phyloP scores from a whole-genome alignment of 1,140 invertebrate species.

The Drosophila parvula region DNA sequence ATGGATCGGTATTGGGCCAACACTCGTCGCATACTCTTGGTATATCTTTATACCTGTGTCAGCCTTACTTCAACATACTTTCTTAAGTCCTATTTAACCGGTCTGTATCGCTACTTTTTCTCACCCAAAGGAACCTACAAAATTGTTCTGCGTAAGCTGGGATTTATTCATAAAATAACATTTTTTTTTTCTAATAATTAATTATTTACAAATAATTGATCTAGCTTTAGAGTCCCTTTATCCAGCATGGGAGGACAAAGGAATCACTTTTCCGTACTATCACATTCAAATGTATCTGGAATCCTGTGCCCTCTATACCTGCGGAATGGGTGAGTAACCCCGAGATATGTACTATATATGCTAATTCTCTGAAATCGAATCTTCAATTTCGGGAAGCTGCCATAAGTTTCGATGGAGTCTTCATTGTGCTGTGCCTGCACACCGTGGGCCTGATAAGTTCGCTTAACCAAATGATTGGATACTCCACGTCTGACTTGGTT shows the following conservation, averaged over 20 bases:
- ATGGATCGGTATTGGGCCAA: conserved; percentile 60
- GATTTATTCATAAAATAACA: not conserved
- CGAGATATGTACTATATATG: not conserved
- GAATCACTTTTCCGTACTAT: conserved; percentile 72
- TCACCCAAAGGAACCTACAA: conserved; percentile 37
- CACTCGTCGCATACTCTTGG: conserved; percentile 64
- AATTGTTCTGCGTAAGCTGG: conserved; percentile 61
- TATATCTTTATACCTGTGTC: conserved; percentile 55
- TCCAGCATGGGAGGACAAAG: conserved; percentile 65
- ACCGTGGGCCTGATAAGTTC: conserved; percentile 63
- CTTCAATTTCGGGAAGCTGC: conserved; percentile 33
- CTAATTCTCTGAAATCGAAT: not conserved
- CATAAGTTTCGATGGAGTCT: conserved; percentile 73
- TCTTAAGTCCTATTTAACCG: conserved; percentile 46
- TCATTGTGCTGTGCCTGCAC: conserved; percentile 73
- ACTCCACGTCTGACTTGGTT: conserved; percentile 59
- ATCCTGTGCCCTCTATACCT: conserved; percentile 53
- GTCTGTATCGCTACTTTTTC: conserved; percentile 46
- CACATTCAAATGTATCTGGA: conserved; percentile 61
- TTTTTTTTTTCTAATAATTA: not conserved
- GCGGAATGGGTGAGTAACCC: conserved; percentile 66
- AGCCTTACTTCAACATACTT: conserved; percentile 63
- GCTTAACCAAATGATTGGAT: conserved; percentile 60
- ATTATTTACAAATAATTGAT: not conserved
- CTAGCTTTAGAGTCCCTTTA: conserved; percentile 66